Base-by-base conservation (phyloP, 2,113 vertebrate species). In the Oryzias melastigma region DNA sequence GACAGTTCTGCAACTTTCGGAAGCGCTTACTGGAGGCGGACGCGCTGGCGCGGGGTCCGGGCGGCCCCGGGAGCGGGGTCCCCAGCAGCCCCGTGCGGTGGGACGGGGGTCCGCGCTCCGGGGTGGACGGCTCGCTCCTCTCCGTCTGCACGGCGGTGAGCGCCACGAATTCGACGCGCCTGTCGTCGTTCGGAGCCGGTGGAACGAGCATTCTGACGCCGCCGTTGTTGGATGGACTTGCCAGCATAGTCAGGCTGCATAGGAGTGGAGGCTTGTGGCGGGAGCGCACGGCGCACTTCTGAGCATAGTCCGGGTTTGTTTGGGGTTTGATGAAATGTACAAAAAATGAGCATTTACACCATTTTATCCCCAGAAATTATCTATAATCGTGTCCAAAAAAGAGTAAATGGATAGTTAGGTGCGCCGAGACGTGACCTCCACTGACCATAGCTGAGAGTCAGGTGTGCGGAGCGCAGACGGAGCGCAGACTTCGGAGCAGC, bases 91-190 rank as follows among this genome's bases (percentile, higher is more conserved):
- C 92, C 7, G 92, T 91, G 65, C 93, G 93, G 85, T 93, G 87
- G 24, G 91, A 93, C 52, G 90, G 90, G 80, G 91, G 90, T 27
- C 77, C 87, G 19, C 91, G 90, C 80, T 93, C 91, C 56, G 92
- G 92, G 12, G 89, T 91, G 72, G 92, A 90, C 20, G 88, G 91
- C 70, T 94, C 92, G 80, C 90, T 91, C 55, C 83, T 85, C 85
- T 95, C 94, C 19, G 92, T 94, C 83, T 92, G 93, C 48, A 96
- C 94, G 0, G 93, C 93, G 22, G 92, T 93, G 58, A 95, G 93
- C 57, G 93, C 94, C 73, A 95, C 94, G 58, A 95, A 94, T 91
- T 94, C 95, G 16, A 92, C 90, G 43, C 91, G 90, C 71, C 92
- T 74, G 63, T 92, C 92, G 74, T 92, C 93, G 83, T 77, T 80